Evolutionary conservation across 2,888 invertebrate genomes (phyloP), one percentile per base, ranked within the genome.

Genomic region (Craniophora ligustri): DNA sequence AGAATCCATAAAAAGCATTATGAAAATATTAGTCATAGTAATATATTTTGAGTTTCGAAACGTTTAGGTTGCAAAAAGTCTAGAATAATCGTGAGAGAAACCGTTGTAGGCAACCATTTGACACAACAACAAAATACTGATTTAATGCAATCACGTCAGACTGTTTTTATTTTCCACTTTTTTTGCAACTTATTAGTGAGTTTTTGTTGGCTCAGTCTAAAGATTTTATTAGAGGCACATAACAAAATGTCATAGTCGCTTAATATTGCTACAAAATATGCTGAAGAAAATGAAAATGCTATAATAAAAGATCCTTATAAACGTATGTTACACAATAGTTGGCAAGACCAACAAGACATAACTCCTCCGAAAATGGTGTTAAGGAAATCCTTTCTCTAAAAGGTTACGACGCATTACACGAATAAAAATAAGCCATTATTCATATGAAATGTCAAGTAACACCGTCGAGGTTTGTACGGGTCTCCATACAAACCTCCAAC

Each of bases 371-470:
- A 68, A 71, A 75, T 53, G 71, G 67, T 56, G 51, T 71, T 54
- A 63, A 70, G 69, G 71, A 72, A 78, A 72, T 77, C 74, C 81
- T 77, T 66, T 71, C 68, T 73, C 50, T 67, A 66, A 76, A 76
- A 76, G 72, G 72, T 72, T 72, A 69, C 68, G 59, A 67, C 56
- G 70, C 67, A 72, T 68, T 71, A 77, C 67, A 73, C 57, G 73
- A 69, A 74, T 74, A 78, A 76, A 75, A 75, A 73, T 72, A 70
- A 65, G 58, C 67, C 62, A 79, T 78, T 78, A 80, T 77, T 84
- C 79, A 80, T 79, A 79, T 57, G 75, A 81, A 84, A 84, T 76
- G 83, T 78, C 82, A 78, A 79, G 81, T 34, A 58, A 64, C 51
- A 13, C 71, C 64, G 56, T 72, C 61, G 70, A 72, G 71, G 76